Conservation (phyloP, 2,797 vertebrate genomes). For the Phrynocephalus guinanensis region DNA sequence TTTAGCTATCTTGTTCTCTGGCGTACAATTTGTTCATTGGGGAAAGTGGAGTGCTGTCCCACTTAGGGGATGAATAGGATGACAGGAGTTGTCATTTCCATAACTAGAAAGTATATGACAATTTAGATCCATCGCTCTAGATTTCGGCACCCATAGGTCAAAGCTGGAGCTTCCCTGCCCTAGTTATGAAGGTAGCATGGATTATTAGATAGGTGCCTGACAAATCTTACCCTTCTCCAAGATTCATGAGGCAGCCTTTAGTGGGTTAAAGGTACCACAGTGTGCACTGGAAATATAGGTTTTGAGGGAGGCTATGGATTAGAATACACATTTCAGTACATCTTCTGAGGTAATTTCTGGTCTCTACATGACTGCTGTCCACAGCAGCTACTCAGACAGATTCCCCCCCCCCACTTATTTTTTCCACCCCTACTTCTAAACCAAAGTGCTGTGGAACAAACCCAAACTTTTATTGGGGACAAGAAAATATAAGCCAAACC, state of each 20-base stretch:
- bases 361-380: constrained; percentile 30
- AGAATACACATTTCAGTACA: background rate
- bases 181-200: background rate
- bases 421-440: constrained; percentile 42
- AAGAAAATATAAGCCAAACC: constrained; percentile 72
- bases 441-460: constrained; percentile 73
- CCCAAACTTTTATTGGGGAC: constrained; percentile 70
- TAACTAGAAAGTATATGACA: too few relatives aligned
- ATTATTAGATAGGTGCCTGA: background rate
- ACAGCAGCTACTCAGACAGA: constrained; percentile 40
- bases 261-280: background rate
- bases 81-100: too few relatives aligned
- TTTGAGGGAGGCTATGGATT: background rate
- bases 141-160: too few relatives aligned
- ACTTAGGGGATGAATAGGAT: too few relatives aligned
- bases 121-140: too few relatives aligned
- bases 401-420: constrained; percentile 47
- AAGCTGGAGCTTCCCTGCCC: too few relatives aligned
- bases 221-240: background rate
- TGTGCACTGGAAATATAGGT: background rate
- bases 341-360: background rate
- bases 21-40: too few relatives aligned
- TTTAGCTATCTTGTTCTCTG: too few relatives aligned
- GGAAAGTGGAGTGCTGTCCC: too few relatives aligned
- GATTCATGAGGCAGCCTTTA: background rate